phyloP scores from a whole-genome alignment of 2,888 invertebrate species.

The Artemia sinica region DNA sequence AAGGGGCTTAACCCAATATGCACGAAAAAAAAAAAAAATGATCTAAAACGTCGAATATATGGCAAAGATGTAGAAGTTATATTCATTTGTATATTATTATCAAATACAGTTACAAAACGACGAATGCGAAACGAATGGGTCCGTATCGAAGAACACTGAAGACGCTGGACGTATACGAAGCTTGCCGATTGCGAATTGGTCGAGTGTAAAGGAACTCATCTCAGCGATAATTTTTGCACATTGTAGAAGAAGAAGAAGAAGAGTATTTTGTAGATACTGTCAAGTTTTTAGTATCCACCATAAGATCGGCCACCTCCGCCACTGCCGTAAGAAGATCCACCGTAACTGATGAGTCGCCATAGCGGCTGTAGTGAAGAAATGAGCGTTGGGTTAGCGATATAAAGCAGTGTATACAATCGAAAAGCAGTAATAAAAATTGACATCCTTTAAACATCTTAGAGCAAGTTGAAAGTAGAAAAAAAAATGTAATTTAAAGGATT shows the following conservation, averaged over 20 bases:
- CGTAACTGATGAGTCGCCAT: not conserved
- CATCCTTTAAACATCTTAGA: too few species aligned
- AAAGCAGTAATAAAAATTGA: too few species aligned
- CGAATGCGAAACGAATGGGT: conserved; percentile 14
- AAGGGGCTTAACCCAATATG: too few species aligned
- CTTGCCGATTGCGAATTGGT: not conserved
- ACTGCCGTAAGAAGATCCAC: conserved; percentile 8
- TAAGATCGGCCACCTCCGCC: not conserved
- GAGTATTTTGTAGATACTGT: too few species aligned
- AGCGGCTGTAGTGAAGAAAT: not conserved
- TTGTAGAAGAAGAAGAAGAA: too few species aligned
- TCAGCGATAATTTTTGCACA: too few species aligned
- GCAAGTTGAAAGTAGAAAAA: not conserved
- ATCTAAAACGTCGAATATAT: too few species aligned
- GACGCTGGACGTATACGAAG: not conserved
- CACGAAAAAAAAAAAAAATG: too few species aligned
- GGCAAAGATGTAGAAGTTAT: not conserved
- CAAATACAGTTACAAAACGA: conserved; percentile 12
- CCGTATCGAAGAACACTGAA: not conserved
- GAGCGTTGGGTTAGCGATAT: not conserved
- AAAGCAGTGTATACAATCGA: too few species aligned
- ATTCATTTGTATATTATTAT: not conserved
- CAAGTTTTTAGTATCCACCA: not conserved
- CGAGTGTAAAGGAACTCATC: not conserved
- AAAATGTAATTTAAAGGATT: not conserved